Base-by-base conservation (phyloP, 2,888 invertebrate genomes). In the Ectropis crepuscularia region DNA sequence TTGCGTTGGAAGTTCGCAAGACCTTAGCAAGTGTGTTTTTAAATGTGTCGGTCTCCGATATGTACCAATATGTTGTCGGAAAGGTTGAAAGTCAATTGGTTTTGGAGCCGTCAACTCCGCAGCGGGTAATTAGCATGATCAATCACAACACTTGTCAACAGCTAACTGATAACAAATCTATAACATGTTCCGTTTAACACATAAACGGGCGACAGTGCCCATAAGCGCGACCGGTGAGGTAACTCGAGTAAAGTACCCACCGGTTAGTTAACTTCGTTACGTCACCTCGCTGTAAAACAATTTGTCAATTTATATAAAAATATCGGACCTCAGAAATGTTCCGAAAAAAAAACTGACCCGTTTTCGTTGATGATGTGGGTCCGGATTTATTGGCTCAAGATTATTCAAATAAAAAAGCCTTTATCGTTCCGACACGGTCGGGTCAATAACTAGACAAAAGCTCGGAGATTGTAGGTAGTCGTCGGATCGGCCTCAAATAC, bases 361-460 rank as follows among this genome's bases (percentile, higher is more conserved):
- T 42, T 59, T 50, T 50, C 28, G 57, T 63, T 48, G 58, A 49
- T 58, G 59, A 59, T 57, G 57, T 53, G 41, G 48, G 43, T 37
- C 57, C 57, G 53, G 36, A 57, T 68, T 71, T 71, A 68, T 68
- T 69, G 67, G 63, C 65, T 67, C 63, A 53, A 37, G 74, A 78
- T 76, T 70, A 78, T 77, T 75, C 78, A 76, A 80, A 85, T 81
- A 83, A 85, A 87, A 85, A 86, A 70, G 80, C 78, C 78, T 80
- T 81, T 77, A 77, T 76, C 76, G 72, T 73, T 76, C 75, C 77
- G 81, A 77, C 79, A 75, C 76, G 80, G 77, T 76, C 86, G 89
- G 91, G 89, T 90, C 90, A 91, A 90, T 89, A 90, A 86, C 87
- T 89, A 92, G 90, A 91, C 91, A 92, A 91, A 90, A 90, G 86